A percentile compares a stretch with the other conserved stretches of the same genome.
Evolutionary conservation across 2,797 vertebrate species (phyloP).

Genomic region (Xenopus petersii): DNA sequence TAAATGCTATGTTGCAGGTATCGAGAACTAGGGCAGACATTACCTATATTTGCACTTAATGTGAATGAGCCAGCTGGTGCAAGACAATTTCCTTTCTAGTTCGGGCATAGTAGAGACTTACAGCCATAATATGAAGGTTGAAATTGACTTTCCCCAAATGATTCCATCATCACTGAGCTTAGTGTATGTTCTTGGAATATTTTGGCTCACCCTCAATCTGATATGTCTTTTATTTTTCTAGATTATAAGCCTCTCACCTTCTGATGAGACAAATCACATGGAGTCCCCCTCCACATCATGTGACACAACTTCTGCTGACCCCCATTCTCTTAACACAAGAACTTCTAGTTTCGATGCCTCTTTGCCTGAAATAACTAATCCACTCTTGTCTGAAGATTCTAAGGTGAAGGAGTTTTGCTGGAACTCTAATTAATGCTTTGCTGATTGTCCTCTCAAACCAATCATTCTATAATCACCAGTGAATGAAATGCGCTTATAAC

Average conservation of each 20-base stretch:
- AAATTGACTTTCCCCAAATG: too few species aligned
- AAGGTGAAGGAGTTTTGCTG: slow-evolving; percentile 78
- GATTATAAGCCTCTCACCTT: slow-evolving; percentile 94
- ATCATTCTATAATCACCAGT: slow-evolving; percentile 15
- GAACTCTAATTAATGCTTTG: slow-evolving; percentile 46
- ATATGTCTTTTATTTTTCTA: slow-evolving; percentile 61
- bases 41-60: too few species aligned
- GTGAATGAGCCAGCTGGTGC: too few species aligned
- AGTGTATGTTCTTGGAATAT: too few species aligned
- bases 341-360: slow-evolving; percentile 77
- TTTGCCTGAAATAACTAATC: slow-evolving; percentile 78
- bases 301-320: slow-evolving; percentile 77
- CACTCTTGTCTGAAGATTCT: slow-evolving; percentile 68
- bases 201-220: too few species aligned
- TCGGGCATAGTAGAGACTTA: too few species aligned
- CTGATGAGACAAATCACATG: slow-evolving; percentile 86
- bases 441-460: slow-evolving; percentile 11
- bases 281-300: slow-evolving; percentile 84
- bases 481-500: slow-evolving; percentile 12
- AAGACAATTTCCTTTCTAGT: too few species aligned
- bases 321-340: slow-evolving; percentile 74
- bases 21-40: too few species aligned
- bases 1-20: too few species aligned
- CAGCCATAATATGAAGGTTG: too few species aligned
- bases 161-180: too few species aligned